phyloP scores from a whole-genome alignment of 2,113 vertebrate species.

The Chloropsis cyanopogon region DNA sequence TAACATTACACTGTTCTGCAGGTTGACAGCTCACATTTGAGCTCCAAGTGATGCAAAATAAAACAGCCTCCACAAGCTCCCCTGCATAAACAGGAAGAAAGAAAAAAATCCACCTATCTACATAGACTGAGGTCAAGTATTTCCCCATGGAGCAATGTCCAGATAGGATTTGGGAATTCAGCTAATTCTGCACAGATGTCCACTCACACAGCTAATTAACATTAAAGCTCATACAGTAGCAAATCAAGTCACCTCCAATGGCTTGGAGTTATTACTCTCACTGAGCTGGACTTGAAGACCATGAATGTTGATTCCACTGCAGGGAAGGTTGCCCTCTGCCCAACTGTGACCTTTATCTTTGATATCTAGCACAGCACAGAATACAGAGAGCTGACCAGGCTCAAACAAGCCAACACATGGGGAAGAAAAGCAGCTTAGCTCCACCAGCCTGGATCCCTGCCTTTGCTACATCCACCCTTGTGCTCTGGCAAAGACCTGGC shows the following conservation, averaged over 20 bases:
- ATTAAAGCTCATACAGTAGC: background rate
- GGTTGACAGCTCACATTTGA: background rate
- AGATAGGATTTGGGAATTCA: background rate
- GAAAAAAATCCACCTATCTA: background rate
- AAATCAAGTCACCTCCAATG: background rate
- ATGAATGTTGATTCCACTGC: background rate
- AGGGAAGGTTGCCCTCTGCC: background rate
- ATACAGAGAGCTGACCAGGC: background rate
- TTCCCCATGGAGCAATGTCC: background rate
- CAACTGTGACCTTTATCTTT: background rate
- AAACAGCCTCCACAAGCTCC: background rate
- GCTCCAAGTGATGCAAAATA: background rate
- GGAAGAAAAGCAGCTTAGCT: background rate
- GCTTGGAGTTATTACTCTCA: background rate
- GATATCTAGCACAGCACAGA: background rate
- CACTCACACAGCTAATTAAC: background rate
- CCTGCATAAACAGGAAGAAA: background rate
- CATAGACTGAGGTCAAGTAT: background rate
- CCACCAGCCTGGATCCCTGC: background rate
- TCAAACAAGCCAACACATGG: background rate
- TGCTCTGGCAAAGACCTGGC: background rate
- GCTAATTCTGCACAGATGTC: background rate
- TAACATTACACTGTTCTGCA: background rate
- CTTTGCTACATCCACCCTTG: rapidly evolving
- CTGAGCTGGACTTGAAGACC: background rate